Evolutionary conservation across 23 tunicate species (phyloP).

Genomic region (Trididemnum clinides): DNA sequence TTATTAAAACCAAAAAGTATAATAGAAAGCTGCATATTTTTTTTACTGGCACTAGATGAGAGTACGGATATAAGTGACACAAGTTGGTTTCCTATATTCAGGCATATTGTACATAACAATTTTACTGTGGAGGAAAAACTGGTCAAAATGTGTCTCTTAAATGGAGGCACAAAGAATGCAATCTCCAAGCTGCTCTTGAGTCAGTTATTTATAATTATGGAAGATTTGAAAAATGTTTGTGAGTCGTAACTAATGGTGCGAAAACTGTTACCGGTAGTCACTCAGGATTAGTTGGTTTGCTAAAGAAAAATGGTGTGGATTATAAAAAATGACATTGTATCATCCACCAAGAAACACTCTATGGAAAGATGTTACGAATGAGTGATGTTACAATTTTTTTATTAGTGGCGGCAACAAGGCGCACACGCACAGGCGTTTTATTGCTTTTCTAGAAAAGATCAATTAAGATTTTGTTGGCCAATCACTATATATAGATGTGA

Average conservation of each 20-base stretch:
- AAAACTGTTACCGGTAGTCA: no score
- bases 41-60: constrained; percentile 66
- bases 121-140: constrained; percentile 69
- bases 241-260: constrained; percentile 61
- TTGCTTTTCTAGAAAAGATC: no score
- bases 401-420: no score
- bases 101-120: constrained; percentile 27
- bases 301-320: constrained; percentile 62
- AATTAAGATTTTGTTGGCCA: constrained; percentile 52
- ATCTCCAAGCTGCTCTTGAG: constrained; percentile 38
- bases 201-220: constrained; percentile 41
- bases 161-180: constrained; percentile 50
- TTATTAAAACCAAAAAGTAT: constrained; percentile 30
- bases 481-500: constrained; percentile 37
- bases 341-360: constrained; percentile 81
- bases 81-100: constrained; percentile 51
- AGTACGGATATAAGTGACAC: constrained; percentile 61
- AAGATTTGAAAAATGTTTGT: constrained; percentile 53
- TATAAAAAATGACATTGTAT: constrained; percentile 59
- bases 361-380: constrained; percentile 62
- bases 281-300: no score
- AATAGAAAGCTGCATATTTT: constrained; percentile 54
- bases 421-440: no score
- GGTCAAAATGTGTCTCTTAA: constrained; percentile 31
- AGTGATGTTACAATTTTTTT: constrained; percentile 68